Conservation (phyloP, 2,888 invertebrate species). For the Griposia aprilina region DNA sequence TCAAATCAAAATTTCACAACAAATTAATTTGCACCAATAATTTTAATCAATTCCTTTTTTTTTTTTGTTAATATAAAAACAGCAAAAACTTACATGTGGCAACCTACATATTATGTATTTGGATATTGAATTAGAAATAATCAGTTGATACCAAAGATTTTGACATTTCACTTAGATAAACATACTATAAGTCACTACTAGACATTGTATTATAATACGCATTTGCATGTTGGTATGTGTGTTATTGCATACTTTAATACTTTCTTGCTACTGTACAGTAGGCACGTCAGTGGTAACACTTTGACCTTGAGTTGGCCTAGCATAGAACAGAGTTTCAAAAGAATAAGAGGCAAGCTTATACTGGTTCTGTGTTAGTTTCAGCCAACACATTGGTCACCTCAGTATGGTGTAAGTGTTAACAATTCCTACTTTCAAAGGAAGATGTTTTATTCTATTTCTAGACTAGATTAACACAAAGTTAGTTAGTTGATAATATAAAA, state of each 20-base stretch:
- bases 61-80: not conserved
- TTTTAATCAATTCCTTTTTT: not conserved
- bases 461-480: conserved; percentile 6
- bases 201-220: not conserved
- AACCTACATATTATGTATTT: not conserved
- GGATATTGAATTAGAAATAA: not conserved
- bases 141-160: not conserved
- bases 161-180: not conserved
- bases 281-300: not conserved
- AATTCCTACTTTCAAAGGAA: not conserved
- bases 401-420: not conserved
- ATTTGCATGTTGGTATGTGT: not conserved
- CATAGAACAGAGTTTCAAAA: not conserved
- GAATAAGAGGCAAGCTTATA: not conserved
- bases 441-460: not conserved
- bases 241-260: not conserved
- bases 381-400: not conserved
- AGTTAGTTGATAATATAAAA: not conserved
- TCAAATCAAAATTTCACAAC: not conserved
- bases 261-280: too few relatives aligned
- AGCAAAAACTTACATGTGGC: not conserved
- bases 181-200: not conserved
- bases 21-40: not conserved
- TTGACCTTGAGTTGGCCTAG: not conserved
- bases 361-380: not conserved